These are phyloP conservation scores for Synanthedon andrenaeformis DNA, from an alignment of 2,888 invertebrate species.

Conservation along the genomic window DNA sequence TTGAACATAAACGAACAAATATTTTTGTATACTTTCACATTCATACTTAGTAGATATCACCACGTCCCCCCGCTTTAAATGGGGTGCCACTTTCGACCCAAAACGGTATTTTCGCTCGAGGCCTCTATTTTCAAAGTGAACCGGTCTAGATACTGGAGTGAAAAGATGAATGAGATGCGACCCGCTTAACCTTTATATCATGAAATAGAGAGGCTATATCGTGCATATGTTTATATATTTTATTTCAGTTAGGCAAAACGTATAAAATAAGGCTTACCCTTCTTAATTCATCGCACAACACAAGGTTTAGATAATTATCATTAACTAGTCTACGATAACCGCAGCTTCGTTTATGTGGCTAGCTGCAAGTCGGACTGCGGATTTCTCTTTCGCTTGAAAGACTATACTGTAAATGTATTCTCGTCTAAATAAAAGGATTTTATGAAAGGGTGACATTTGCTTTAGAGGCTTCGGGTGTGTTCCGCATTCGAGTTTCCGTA, in stretches of 20 bases:
- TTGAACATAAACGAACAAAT: too few species aligned
- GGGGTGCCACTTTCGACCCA: conserved; percentile 21
- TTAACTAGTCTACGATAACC: too few species aligned
- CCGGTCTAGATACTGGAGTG: conserved; percentile 26
- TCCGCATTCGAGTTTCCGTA: not conserved
- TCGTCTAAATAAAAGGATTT: not conserved
- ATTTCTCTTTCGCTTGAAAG: too few species aligned
- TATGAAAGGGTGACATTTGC: not conserved
- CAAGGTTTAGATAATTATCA: too few species aligned
- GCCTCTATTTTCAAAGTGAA: conserved; percentile 37
- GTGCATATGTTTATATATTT: conserved; percentile 1
- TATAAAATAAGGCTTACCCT: too few species aligned
- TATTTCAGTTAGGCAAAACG: too few species aligned
- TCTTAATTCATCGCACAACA: too few species aligned
- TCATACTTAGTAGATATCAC: not conserved
- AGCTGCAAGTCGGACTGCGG: too few species aligned
- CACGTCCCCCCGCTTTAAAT: conserved; percentile 13
- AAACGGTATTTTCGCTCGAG: conserved; percentile 26
- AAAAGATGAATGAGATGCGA: conserved; percentile 40
- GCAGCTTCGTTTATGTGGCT: too few species aligned
- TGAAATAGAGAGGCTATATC: conserved; percentile 27
- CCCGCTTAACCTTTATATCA: conserved; percentile 27
- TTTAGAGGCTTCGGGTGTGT: too few species aligned
- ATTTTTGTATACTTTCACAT: too few species aligned
- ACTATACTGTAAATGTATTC: not conserved